Evolutionary conservation across 2,888 invertebrate genomes (phyloP), one percentile per base, ranked within the genome.

Genomic region (Macrosoma leucophasiata): DNA sequence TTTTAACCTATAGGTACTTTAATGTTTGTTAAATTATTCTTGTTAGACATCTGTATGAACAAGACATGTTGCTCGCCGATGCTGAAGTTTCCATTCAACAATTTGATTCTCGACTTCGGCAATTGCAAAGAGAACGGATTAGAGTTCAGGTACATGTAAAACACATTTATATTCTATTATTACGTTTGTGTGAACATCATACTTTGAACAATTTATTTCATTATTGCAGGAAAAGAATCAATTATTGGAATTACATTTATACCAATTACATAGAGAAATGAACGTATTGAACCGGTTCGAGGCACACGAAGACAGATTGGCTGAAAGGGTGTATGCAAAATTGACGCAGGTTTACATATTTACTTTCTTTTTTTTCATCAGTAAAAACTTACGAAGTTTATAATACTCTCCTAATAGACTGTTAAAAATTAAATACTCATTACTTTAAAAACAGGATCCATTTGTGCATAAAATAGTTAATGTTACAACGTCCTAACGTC

Each of bases 271-370:
- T 50, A 89, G 92, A 60, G 94, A 94, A 62, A 77, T 94, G 57
- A 84, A 89, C 26, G 89, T 94, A 10, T 64, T 94, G 7, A 90
- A 90, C 52, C 88, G 90, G 22, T 93, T 90, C 51, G 93, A 94
- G 59, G 81, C 87, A 2, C 86, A 87, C 19, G 94, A 94, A 65
- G 87, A 89, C 43, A 62, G 76, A 25, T 68, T 93, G 7, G 79
- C 86, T 12, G 85, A 86, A 36, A 86, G 86, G 64, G 88, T 91
- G 8, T 85, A 87, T 36, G 70, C 62, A 0, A 88, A 87, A 39
- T 59, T 85, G 39, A 77, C 69, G 55, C 85, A 86, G 47, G 86
- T 85, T 28, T 13, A 11, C 1, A 14, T 7, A 13, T n/a, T 9
- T 15, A 15, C 4, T 26, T 8, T n/a, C n/a, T n/a, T n/a, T 27